Base-by-base conservation (phyloP, 64 coral and sea anemone genomes). In the Porites australiensis region DNA sequence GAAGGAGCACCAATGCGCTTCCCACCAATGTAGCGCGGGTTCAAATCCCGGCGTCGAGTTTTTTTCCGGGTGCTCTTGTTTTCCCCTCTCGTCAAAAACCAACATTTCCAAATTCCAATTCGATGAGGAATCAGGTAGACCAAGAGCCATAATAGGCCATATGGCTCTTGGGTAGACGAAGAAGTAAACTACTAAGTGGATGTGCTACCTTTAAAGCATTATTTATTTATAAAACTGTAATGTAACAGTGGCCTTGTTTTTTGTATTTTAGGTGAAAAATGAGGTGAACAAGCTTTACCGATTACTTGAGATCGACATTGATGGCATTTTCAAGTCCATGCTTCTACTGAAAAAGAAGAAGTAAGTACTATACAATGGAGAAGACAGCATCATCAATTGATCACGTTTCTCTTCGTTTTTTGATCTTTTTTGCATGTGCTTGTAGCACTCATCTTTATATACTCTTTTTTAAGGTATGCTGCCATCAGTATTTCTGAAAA, bases 311-410 rank as follows among this genome's bases (percentile, higher is more conserved):
- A 99, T 99, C 73, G 98, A 99, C 51, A 99, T 99, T 46, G 98
- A 99, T 70, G 98, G 98, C 20, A 96, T 99, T 23, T 99, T 94
- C 88, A 99, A 99, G 85, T 99, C 98, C 4, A 99, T 99, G 98
- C 58, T 99, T 44, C 88, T 99, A 0, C 91, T 99, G 2, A 99
- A 99, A 65, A 99, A 99, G 75, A 99, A 99, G 73, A 99, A 99
- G 98, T 99, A 77, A 83, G 94, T 93, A 21, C 5, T 72, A 0
- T 0, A 58, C 1, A 22, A 58, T 8, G 97, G 97, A 37, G 27
- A 37, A 37, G 27, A 37, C 27, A 37, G 27, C 27, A 37, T 37
- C 27, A 37, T 37, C 27, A 37, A 37, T 37, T 37, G 1, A 1
- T 37, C 27, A 37, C 27, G 27, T 37, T 37, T 1, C 27, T 13